Percentiles rank a stretch among this genome's conserved stretches.
Evolutionary conservation across 2,797 vertebrate species (phyloP).

Genomic region (Xenopus petersii): DNA sequence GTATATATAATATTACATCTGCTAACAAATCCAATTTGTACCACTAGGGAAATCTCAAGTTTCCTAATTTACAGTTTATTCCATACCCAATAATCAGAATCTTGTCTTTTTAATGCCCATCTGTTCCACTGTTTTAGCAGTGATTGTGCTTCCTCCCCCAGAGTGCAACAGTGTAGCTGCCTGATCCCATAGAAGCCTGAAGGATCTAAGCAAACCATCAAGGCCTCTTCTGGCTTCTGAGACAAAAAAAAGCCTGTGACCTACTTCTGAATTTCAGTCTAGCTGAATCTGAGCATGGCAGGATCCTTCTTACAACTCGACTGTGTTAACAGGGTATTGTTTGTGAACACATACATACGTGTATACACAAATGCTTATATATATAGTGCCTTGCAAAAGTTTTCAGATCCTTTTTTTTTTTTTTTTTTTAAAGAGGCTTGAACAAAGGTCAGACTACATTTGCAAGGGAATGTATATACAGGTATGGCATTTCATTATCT

Average conservation of each 20-base stretch:
- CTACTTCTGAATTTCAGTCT: constrained; percentile 39
- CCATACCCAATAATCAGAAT: background rate
- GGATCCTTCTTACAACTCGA: constrained; percentile 6
- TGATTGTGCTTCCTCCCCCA: constrained; percentile 21
- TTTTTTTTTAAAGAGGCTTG: too few relatives aligned
- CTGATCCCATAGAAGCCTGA: constrained; percentile 33
- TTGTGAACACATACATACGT: too few relatives aligned
- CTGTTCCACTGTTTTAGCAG: constrained; percentile 29
- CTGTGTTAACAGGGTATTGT: too few relatives aligned
- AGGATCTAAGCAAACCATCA: constrained; percentile 26
- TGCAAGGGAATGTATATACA: too few relatives aligned
- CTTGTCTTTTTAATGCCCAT: constrained; percentile 8
- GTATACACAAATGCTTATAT: too few relatives aligned
- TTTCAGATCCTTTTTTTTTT: too few relatives aligned
- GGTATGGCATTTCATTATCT: too few relatives aligned
- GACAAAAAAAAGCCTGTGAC: constrained; percentile 43
- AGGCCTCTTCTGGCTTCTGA: constrained; percentile 37
- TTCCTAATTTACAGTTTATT: constrained; percentile 9
- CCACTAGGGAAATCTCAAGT: background rate
- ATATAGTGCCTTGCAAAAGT: too few relatives aligned
- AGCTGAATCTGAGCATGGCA: constrained; percentile 35
- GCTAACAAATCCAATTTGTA: background rate
- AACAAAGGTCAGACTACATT: too few relatives aligned
- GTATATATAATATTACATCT: too few relatives aligned
- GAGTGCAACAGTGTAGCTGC: constrained; percentile 20